Evolutionary conservation across 2,888 invertebrate species (phyloP).

Genomic region (Standfussiana lucernea): DNA sequence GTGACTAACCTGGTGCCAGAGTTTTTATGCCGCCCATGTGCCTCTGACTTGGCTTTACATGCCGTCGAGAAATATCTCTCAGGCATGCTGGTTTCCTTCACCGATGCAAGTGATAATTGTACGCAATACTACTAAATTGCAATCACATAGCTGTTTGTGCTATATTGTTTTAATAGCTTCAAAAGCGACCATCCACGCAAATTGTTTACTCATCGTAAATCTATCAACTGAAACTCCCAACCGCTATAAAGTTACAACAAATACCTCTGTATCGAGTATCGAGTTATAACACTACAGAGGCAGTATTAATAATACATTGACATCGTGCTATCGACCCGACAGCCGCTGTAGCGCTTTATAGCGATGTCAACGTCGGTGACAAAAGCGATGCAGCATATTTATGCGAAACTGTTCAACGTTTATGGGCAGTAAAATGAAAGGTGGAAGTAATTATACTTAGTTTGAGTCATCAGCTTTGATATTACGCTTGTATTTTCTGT

Average conservation of each 20-base stretch:
- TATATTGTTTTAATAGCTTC: neutral
- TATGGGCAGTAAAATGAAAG: neutral
- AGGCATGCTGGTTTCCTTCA: too few species aligned
- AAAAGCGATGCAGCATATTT: constrained; percentile 3
- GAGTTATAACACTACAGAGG: neutral
- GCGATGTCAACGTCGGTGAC: neutral
- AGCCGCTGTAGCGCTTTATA: constrained; percentile 7
- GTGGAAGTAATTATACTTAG: neutral
- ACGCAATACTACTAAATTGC: too few species aligned
- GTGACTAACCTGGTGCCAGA: too few species aligned
- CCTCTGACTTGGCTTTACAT: too few species aligned
- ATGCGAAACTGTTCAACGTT: neutral
- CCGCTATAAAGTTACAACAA: neutral
- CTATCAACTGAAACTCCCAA: neutral
- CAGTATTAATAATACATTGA: neutral
- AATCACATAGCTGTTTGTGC: too few species aligned
- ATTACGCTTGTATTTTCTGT: neutral
- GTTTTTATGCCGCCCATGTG: too few species aligned
- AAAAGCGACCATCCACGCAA: neutral
- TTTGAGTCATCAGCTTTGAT: neutral
- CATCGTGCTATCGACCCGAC: neutral
- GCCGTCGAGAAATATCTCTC: too few species aligned
- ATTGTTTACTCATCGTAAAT: neutral
- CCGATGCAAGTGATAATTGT: too few species aligned
- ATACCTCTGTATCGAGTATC: neutral